Base-by-base conservation (phyloP, 2,113 vertebrate species). In the Mus spicilegus region DNA sequence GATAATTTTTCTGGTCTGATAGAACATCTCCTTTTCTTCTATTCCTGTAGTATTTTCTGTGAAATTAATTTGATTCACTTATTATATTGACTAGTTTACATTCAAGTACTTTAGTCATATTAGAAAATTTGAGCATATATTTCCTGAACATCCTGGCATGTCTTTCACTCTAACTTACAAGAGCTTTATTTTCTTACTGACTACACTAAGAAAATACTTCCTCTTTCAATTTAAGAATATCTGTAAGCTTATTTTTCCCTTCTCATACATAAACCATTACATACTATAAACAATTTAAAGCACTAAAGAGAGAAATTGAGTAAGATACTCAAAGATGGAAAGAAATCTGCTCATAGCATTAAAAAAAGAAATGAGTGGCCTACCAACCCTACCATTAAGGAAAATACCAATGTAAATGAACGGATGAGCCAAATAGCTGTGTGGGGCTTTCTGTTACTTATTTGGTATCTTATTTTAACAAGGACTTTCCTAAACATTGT, bases 151-250 rank as follows among this genome's bases (percentile, higher is more conserved):
- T 58, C 33, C 39, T 61, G 54, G 26, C 5, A 39, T 82, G 4
- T 61, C 20, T 91, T 19, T 61, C 11, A 24, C 19, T n/a, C 30
- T 39, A 39, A 77, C 33, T 8, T 26, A 1, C 0, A 49, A 22
- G 8, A 9, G 12, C n/a, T 56, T 92, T 77, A 33, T 13, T 28
- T 14, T 26, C 26, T 7, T n/a, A 72, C 8, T 42, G 5, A 16
- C 19, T 16, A 30, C 1, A 42, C 1, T 36, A 8, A 89, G 0
- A 51, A 7, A 28, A 13, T 10, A 10, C 65, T 69, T 11, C 63
- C 49, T 22, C 0, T 51, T 96, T 94, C 1, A 67, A 58, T 96
- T 75, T 73, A 39, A 95, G 49, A 93, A 85, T 85, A 78, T 14
- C 24, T 58, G 9, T 36, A 56, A 85, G 16, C 33, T 70, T 36